These are phyloP conservation scores for Protaetia brevitarsis DNA, from an alignment of 1,140 invertebrate genomes.

Conservation along the genomic window DNA sequence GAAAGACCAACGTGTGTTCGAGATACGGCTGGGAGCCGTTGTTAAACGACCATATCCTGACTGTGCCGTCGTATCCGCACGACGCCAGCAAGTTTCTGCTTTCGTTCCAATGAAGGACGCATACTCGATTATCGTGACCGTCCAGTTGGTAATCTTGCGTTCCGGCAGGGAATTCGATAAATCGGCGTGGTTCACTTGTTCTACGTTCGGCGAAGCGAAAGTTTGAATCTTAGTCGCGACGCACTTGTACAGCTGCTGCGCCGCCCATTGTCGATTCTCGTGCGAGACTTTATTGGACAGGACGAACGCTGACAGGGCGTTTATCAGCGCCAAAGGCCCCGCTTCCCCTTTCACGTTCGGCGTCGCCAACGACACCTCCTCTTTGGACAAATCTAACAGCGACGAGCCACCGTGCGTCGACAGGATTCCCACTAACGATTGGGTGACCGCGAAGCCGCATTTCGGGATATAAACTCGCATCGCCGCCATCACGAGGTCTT, in stretches of 20 bases:
- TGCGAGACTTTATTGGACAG: conserved; percentile 53
- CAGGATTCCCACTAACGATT: conserved; percentile 59
- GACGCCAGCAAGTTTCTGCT: conserved; percentile 54
- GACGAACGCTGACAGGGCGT: conserved; percentile 62
- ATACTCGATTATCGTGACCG: conserved; percentile 52
- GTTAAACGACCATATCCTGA: conserved; percentile 58
- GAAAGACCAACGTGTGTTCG: conserved; percentile 61
- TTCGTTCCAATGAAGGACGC: conserved; percentile 49
- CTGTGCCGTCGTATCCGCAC: conserved; percentile 65
- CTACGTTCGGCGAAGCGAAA: conserved; percentile 35
- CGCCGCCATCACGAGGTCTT: conserved; percentile 54
- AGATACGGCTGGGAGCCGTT: conserved; percentile 46
- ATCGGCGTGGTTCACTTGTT: conserved; percentile 51
- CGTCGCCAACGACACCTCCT: conserved; percentile 37
- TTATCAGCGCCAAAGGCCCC: conserved; percentile 55
- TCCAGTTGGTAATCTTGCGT: conserved; percentile 51
- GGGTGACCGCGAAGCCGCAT: conserved; percentile 58
- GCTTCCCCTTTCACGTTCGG: conserved; percentile 31
- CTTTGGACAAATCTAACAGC: conserved; percentile 47
- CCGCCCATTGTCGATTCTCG: conserved; percentile 59
- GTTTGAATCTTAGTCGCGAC: conserved; percentile 43
- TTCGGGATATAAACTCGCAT: conserved; percentile 36
- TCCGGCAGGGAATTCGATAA: conserved; percentile 50
- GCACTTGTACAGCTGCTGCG: conserved; percentile 54
- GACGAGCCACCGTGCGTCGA: conserved; percentile 50